These are phyloP conservation scores for Callorhinus ursinus DNA, from an alignment of 2,113 vertebrate species.

Conservation along the genomic window DNA sequence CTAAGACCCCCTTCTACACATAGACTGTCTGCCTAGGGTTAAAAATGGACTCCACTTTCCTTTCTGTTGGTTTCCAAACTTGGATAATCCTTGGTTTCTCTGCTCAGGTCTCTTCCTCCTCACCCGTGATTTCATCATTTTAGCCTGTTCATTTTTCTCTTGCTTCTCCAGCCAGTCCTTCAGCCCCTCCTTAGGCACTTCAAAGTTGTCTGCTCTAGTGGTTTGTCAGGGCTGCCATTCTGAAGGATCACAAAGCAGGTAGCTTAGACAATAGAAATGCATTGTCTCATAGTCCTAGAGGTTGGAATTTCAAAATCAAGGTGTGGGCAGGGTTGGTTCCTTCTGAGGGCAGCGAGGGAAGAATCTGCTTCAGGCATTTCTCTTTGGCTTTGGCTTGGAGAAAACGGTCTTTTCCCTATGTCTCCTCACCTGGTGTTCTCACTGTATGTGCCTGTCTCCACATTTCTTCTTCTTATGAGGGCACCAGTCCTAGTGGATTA, in stretches of 20 bases:
- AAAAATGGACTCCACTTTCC: not conserved
- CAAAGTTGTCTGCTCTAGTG: not conserved
- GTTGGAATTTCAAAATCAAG: not conserved
- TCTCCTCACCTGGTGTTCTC: not conserved
- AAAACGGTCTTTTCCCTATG: not conserved
- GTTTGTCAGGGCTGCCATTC: not conserved
- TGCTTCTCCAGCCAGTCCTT: not conserved
- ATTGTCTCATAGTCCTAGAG: not conserved
- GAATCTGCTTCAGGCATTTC: not conserved
- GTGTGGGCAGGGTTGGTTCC: not conserved
- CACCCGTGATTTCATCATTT: not conserved
- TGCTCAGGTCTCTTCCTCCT: not conserved
- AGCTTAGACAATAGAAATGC: not conserved
- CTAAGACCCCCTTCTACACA: not conserved
- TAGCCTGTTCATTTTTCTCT: not conserved
- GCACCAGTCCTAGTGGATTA: not conserved
- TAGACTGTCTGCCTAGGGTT: not conserved
- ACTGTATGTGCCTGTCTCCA: not conserved
- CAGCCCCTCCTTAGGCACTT: not conserved
- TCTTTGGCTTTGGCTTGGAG: not conserved
- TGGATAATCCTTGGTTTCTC: conserved; percentile 37
- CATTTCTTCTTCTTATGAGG: not conserved
- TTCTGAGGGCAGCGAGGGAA: not conserved
- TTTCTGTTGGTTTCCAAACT: not conserved
- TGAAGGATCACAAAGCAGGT: not conserved